Conservation (phyloP, 1,140 invertebrate species). For the Planococcus citri region DNA sequence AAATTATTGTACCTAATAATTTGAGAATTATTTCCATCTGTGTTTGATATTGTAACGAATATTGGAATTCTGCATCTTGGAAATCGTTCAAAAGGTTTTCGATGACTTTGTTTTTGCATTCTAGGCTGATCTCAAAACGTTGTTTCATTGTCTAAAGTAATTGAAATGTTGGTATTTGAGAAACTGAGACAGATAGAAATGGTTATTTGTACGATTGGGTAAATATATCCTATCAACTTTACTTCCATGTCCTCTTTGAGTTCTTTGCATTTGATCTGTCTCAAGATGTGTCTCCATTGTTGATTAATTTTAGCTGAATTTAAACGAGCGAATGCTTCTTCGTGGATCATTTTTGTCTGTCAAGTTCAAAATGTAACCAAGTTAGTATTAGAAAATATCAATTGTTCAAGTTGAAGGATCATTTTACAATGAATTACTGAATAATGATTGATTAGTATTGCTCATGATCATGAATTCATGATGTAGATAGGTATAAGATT, state of each 20-base stretch:
- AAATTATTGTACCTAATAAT: constrained; percentile 44
- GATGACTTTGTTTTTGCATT: constrained; percentile 52
- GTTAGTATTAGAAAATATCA: neutral
- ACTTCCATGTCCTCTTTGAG: constrained; percentile 51
- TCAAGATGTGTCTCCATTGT: constrained; percentile 60
- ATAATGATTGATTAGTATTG: too few species aligned
- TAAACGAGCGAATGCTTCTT: constrained; percentile 58
- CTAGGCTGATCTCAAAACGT: constrained; percentile 45
- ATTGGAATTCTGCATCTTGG: constrained; percentile 53
- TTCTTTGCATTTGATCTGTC: constrained; percentile 58
- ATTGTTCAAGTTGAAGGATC: neutral
- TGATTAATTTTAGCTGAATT: constrained; percentile 73
- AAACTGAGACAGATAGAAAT: neutral
- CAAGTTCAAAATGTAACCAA: neutral
- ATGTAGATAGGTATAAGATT: too few species aligned
- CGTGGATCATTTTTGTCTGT: constrained; percentile 64
- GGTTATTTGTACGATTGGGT: neutral
- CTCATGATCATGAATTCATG: too few species aligned
- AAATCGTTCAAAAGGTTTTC: constrained; percentile 47
- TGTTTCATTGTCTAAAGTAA: constrained; percentile 39
- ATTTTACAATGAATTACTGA: too few species aligned
- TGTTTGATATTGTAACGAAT: constrained; percentile 48
- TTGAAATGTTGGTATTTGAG: neutral
- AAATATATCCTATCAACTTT: constrained; percentile 28
- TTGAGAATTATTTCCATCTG: constrained; percentile 53